Base-by-base conservation (phyloP, 2,797 vertebrate species). In the Ciconia nigra region DNA sequence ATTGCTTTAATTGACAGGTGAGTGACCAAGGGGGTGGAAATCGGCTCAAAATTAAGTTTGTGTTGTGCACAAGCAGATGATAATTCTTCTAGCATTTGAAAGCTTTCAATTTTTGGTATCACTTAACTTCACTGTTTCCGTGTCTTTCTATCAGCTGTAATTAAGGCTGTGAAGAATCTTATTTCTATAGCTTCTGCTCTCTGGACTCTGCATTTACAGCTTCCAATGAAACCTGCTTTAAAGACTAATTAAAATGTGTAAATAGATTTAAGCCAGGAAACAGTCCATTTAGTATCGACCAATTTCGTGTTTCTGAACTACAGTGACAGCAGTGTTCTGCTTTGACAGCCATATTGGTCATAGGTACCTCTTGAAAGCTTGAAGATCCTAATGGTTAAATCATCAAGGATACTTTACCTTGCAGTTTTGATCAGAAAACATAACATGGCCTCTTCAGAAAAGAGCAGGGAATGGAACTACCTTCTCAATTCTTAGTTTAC, bases 1-100 rank as follows among this genome's bases (percentile, higher is more conserved):
- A 99, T 99, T 83, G 99, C 99, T 96, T 99, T 99, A 96, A 99
- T 99, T 91, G 99, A 99, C 98, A 99, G 99, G 99, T 99, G 97
- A 80, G 98, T 96, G 93, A 96, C 49, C 21, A 54, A 49, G 76
- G 87, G 91, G 89, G 87, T 94, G 92, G 93, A 94, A 92, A 46
- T 33, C 73, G 51, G 25, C 72, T 93, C 78, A 87, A 69, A 94
- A 31, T 59, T 54, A 78, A 78, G 19, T 91, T 81, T 94, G 15
- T 87, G 29, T 83, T 90, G 49, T 91, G 61, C 49, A 61, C 71
- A 87, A 80, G 63, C 26, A 39, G 59, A 46, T 90, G 47, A 62
- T 83, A 67, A 39, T 59, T 84, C 26, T 86, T 73, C 20, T 71
- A 16, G 46, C 7, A 17, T 71, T 72, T 71, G 52, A 52, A 74